These are phyloP conservation scores for Phrynocephalus forsythii DNA, from an alignment of 2,797 vertebrate genomes.

Conservation along the genomic window DNA sequence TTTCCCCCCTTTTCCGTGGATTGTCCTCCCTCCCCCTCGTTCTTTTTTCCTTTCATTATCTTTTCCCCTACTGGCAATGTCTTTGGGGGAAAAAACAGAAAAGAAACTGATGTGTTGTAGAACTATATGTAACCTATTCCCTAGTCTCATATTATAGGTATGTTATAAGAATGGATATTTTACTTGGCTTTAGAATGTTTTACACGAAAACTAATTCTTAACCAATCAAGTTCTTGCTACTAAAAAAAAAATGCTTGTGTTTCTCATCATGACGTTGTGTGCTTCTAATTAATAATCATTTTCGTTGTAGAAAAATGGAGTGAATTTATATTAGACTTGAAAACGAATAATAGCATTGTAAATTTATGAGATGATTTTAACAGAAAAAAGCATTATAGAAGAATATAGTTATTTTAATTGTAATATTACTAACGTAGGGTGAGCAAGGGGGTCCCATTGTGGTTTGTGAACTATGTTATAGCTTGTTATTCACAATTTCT, in stretches of 20 bases:
- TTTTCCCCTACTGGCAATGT: slow-evolving; percentile 80
- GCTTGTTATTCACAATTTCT: slow-evolving; percentile 99
- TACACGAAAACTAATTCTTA: slow-evolving; percentile 95
- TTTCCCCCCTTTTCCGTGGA: slow-evolving; percentile 73
- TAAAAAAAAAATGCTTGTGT: slow-evolving; percentile 92
- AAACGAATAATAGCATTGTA: slow-evolving; percentile 99
- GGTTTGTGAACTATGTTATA: slow-evolving; percentile 96
- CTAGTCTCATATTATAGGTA: slow-evolving; percentile 97
- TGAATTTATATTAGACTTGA: slow-evolving; percentile 99
- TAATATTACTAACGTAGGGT: slow-evolving; percentile 99
- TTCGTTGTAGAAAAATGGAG: slow-evolving; percentile 99
- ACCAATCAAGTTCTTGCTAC: slow-evolving; percentile 95
- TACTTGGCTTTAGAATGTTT: slow-evolving; percentile 99
- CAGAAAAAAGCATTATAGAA: slow-evolving; percentile 95
- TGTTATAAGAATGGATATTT: slow-evolving; percentile 99
- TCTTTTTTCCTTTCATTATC: slow-evolving; percentile 74
- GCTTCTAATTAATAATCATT: slow-evolving; percentile 99
- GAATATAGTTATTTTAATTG: slow-evolving; percentile 99
- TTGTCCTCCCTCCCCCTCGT: slow-evolving; percentile 76
- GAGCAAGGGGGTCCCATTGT: slow-evolving; percentile 93
- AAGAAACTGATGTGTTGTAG: slow-evolving; percentile 91
- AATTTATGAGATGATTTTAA: slow-evolving; percentile 98
- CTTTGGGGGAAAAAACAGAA: slow-evolving; percentile 67
- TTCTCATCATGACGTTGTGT: slow-evolving; percentile 97
- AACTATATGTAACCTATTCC: slow-evolving; percentile 91